Evolutionary conservation across 2,797 vertebrate species (phyloP).

Genomic region (Oophaga sylvatica): DNA sequence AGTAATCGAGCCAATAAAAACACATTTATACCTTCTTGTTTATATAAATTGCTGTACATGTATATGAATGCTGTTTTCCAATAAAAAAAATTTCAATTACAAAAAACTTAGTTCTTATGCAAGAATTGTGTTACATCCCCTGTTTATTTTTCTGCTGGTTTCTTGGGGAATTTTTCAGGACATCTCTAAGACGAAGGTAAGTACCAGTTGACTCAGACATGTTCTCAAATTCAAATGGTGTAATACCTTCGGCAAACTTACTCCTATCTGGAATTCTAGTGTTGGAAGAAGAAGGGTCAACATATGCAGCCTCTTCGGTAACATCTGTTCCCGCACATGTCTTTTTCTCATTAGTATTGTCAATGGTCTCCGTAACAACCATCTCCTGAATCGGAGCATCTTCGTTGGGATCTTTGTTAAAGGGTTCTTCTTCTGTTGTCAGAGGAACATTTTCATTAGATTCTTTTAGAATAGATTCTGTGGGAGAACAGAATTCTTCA

Average conservation of each 20-base stretch:
- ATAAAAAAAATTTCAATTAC: neutral
- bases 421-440: conserved; percentile 53
- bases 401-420: neutral
- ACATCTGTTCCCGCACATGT: conserved; percentile 33
- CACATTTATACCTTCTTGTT: neutral
- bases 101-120: neutral
- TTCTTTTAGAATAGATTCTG: conserved; percentile 60
- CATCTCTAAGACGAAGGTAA: conserved; percentile 88
- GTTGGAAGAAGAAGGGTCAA: conserved; percentile 50
- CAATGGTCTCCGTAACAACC: conserved; percentile 40
- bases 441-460: conserved; percentile 25
- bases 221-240: conserved; percentile 94
- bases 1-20: conserved; percentile 15
- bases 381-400: conserved; percentile 51
- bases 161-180: conserved; percentile 91
- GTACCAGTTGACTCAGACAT: conserved; percentile 92
- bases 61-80: neutral
- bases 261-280: conserved; percentile 86
- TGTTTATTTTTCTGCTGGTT: conserved; percentile 88
- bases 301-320: conserved; percentile 27
- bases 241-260: conserved; percentile 91
- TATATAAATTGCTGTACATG: conserved; percentile 22
- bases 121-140: conserved; percentile 30
- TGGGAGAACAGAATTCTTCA: neutral
- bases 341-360: neutral